Evolutionary conservation across 2,888 invertebrate genomes (phyloP), one percentile per base, ranked within the genome.

Genomic region (Plagiodera versicolora): DNA sequence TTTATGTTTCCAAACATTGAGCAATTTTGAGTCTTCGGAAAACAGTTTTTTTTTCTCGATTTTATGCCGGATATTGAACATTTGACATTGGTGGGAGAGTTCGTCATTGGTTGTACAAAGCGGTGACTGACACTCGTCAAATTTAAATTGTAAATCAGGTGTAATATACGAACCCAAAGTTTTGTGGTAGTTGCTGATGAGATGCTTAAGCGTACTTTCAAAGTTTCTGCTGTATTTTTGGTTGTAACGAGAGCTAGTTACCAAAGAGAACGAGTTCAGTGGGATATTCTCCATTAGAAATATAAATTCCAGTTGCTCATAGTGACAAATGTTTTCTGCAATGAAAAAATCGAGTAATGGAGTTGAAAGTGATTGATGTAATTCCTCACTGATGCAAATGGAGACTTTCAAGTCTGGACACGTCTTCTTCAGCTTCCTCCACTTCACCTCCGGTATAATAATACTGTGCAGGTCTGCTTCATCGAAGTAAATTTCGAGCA

Each of bases 211-310:
- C 20, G 81, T 82, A 54, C 75, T 76, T 60, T 81, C 72, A 63
- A 82, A 81, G 61, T 82, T 81, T 35, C 82, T 75, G 51, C 81
- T 80, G 63, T 78, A 77, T 65, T 77, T 79, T 67, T 82, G 82
- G 60, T 83, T 80, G 80, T 81, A 82, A 35, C 79, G 79, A 63
- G 78, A 75, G 14, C 81, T 81, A 58, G 80, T 79, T 63, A 76
- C 77, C 75, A 83, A 74, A 39, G 80, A 77, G 68, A 83, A 81
- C 53, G 78, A 76, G 24, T 77, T 75, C 54, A 83, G 68, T 0
- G 83, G 83, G 45, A 83, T 77, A 47, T 80, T 78, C n/a, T 80
- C 79, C 61, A 80, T 72, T 55, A 83, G 71, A 52, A 83, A 75
- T 58, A 79, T 65, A 18, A 76, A 65, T 73, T 75, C 60, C 65